Conservation (phyloP, 2,888 invertebrate species). For the Caradrina kadenii region DNA sequence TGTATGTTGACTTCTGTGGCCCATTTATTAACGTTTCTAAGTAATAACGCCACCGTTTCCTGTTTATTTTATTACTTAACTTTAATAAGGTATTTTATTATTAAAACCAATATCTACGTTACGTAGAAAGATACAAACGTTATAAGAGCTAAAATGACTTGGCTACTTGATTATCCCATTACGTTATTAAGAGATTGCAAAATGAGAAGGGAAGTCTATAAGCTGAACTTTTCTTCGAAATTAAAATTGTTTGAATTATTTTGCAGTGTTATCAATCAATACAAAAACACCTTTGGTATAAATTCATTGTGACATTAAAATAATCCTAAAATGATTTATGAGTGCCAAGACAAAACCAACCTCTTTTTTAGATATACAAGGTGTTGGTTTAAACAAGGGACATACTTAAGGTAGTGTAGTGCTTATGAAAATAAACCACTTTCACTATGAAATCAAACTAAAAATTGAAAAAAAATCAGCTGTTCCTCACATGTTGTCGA, state of each 20-base stretch:
- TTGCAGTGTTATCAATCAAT: slow-evolving; percentile 69
- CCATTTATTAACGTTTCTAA: too few species aligned
- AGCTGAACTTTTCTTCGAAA: slow-evolving; percentile 6
- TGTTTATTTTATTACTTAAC: too few species aligned
- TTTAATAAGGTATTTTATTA: not conserved
- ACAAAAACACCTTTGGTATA: slow-evolving; percentile 68
- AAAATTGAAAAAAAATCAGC: too few species aligned
- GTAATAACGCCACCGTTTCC: too few species aligned
- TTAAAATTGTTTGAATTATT: slow-evolving; percentile 33
- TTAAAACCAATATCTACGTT: slow-evolving; percentile 1
- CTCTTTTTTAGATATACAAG: slow-evolving; percentile 38
- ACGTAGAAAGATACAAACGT: not conserved
- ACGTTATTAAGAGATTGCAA: slow-evolving; percentile 6
- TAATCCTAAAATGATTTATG: slow-evolving; percentile 76
- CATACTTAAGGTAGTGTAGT: too few species aligned
- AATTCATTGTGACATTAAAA: slow-evolving; percentile 69
- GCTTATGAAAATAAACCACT: too few species aligned
- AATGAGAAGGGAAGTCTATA: slow-evolving; percentile 2
- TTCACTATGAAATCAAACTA: too few species aligned
- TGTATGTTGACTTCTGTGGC: too few species aligned
- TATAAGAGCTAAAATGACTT: not conserved
- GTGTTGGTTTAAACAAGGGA: too few species aligned
- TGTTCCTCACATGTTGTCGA: too few species aligned
- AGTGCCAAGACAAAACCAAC: slow-evolving; percentile 68
- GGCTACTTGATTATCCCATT: slow-evolving; percentile 9